Evolutionary conservation across 2,113 vertebrate genomes (phyloP), one percentile per base, ranked within the genome.

Genomic region (Ciconia maguari): DNA sequence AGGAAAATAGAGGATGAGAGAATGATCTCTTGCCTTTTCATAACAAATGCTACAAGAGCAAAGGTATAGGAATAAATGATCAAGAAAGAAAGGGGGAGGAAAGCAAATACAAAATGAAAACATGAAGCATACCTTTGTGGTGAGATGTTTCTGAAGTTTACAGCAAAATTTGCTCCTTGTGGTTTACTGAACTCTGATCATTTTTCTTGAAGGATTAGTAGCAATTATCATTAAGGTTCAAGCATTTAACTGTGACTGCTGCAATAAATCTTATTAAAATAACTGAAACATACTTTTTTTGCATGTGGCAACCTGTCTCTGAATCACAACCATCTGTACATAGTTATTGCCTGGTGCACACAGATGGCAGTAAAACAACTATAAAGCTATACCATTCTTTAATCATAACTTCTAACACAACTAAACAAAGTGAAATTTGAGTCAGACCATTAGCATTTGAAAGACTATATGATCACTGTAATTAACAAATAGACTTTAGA

Each of bases 251-350:
- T 99, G 98, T 98, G 98, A 99, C 98, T 98, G 98, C 94, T 95
- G 98, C 97, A 98, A 99, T 99, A 99, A 99, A 99, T 99, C 99
- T 99, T 99, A 99, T 98, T 99, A 99, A 99, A 99, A 99, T 98
- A 99, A 99, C 99, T 98, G 98, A 99, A 99, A 99, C 98, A 98
- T 98, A 99, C 98, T 98, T 98, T 96, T 98, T 98, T 98, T 97
- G 97, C 98, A 98, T 99, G 98, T 99, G 98, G 99, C 98, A 99
- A 99, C 99, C 99, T 99, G 99, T 99, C 99, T 99, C 97, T 97
- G 97, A 98, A 99, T 99, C 97, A 98, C 96, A 98, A 96, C 99
- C 99, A 99, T 99, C 99, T 99, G 99, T 98, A 99, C 98, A 97
- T 98, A 99, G 98, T 99, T 99, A 99, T 97, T 98, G 98, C 98